phyloP scores from a whole-genome alignment of 1,140 invertebrate genomes.

The Trypoxylus dichotomus region DNA sequence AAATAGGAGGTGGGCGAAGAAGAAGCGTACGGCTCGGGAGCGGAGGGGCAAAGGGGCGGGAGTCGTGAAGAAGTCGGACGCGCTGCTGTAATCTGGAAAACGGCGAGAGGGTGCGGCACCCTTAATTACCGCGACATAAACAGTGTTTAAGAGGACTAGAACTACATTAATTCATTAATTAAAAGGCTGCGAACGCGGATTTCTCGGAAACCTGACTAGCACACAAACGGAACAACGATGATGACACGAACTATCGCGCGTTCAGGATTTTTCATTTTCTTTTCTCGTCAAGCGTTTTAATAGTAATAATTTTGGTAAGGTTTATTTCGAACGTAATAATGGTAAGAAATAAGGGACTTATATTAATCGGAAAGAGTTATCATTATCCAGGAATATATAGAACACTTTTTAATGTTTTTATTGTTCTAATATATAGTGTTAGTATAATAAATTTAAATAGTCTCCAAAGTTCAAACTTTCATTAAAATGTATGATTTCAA shows the following conservation, averaged over 20 bases:
- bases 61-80: slow-evolving; percentile 22
- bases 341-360: too few species aligned
- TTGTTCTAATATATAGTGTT: too few species aligned
- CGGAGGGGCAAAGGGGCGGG: not conserved
- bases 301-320: too few species aligned
- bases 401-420: too few species aligned
- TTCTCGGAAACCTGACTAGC: slow-evolving; percentile 48
- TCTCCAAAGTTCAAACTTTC: too few species aligned
- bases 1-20: not conserved
- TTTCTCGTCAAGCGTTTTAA: too few species aligned
- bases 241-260: slow-evolving; percentile 31
- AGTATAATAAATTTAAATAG: too few species aligned
- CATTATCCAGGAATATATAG: too few species aligned
- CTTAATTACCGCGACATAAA: slow-evolving; percentile 55
- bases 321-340: too few species aligned
- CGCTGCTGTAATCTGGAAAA: slow-evolving; percentile 43
- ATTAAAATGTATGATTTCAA: too few species aligned
- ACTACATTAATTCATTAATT: slow-evolving; percentile 56
- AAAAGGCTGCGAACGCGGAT: slow-evolving; percentile 48
- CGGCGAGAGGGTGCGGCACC: slow-evolving; percentile 44
- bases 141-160: slow-evolving; percentile 52
- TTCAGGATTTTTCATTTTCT: too few species aligned
- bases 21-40: not conserved
- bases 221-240: slow-evolving; percentile 42
- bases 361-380: too few species aligned